Evolutionary conservation across 2,797 vertebrate genomes (phyloP).

Genomic region (Melanotaenia parkinsoni): DNA sequence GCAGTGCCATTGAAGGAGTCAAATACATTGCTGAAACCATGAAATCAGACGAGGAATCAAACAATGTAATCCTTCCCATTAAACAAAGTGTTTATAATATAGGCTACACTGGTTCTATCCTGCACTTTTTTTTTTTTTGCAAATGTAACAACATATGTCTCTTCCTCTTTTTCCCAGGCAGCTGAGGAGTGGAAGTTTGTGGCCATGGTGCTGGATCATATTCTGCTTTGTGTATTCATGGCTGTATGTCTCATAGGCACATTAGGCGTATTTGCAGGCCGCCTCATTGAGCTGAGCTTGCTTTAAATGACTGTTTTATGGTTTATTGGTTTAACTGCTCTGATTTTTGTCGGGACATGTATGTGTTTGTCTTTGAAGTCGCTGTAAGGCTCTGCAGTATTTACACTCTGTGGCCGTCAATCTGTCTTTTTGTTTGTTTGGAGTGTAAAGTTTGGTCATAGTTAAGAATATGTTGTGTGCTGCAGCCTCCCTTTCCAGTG

Average conservation of each 20-base stretch:
- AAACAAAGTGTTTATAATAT: background rate
- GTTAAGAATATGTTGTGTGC: background rate
- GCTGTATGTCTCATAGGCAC: conserved; percentile 94
- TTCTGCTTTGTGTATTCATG: conserved; percentile 96
- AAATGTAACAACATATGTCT: conserved; percentile 49
- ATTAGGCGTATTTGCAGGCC: conserved; percentile 91
- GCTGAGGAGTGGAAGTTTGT: conserved; percentile 98
- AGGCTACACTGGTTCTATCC: background rate
- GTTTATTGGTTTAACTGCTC: conserved; percentile 5
- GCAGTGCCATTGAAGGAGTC: conserved; percentile 92
- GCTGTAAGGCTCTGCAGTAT: background rate
- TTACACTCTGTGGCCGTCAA: background rate
- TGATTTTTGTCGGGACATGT: background rate
- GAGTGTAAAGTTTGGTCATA: conserved; percentile 4
- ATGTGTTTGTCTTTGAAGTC: conserved; percentile 8
- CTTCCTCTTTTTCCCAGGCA: conserved; percentile 84
- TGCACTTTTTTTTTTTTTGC: background rate
- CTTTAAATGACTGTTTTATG: conserved; percentile 66
- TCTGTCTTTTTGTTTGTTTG: conserved; percentile 3
- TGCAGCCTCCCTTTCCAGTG: background rate
- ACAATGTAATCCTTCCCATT: conserved; percentile 82
- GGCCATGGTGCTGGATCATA: conserved; percentile 96
- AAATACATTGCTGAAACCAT: conserved; percentile 96
- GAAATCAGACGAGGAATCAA: conserved; percentile 94
- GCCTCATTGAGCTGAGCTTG: conserved; percentile 92